Base-by-base conservation (phyloP, 2,113 vertebrate genomes). In the Siphamia tubifer region DNA sequence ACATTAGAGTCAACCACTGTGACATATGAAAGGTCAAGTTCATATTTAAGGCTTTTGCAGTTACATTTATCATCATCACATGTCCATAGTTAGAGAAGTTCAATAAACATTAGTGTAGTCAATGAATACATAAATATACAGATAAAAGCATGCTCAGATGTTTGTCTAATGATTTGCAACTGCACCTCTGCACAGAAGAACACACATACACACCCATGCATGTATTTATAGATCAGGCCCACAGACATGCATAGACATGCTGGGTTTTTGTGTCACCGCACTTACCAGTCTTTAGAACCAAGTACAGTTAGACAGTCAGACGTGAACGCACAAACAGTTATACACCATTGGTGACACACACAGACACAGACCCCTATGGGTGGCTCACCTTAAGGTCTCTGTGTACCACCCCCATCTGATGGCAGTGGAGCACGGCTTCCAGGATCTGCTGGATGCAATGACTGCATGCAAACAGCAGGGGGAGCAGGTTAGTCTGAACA, bases 371-470 rank as follows among this genome's bases (percentile, higher is more conserved):
- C 43, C 44, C 48, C 58, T 40, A 64, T 60, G 72, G 47, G 64
- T 53, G 64, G 93, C 94, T 94, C 87, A 96, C 95, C 94, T 96
- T 96, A 72, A 96, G 94, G 89, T 96, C 95, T 89, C 94, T 93
- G 89, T 96, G 95, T 62, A 96, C 95, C 55, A 96, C 95, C 78
- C 95, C 95, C 94, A 95, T 95, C 86, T 95, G 94, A 87, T 95
- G 94, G 82, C 94, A 95, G 74, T 94, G 94, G 72, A 94, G 93
- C 73, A 95, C 94, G 8, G 94, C 94, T 85, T 95, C 94, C 91
- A 95, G 92, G 92, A 95, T 95, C 92, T 95, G 94, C 93, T 95
- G 94, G 91, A 95, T 95, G 91, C 94, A 95, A 91, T 95, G 94
- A 92, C 94, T 95, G 92, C 79, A 80, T 91, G 92, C 89, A 90